Evolutionary conservation across 1,140 invertebrate species (phyloP), one percentile per base, ranked within the genome.

Genomic region (Hypothenemus hampei): DNA sequence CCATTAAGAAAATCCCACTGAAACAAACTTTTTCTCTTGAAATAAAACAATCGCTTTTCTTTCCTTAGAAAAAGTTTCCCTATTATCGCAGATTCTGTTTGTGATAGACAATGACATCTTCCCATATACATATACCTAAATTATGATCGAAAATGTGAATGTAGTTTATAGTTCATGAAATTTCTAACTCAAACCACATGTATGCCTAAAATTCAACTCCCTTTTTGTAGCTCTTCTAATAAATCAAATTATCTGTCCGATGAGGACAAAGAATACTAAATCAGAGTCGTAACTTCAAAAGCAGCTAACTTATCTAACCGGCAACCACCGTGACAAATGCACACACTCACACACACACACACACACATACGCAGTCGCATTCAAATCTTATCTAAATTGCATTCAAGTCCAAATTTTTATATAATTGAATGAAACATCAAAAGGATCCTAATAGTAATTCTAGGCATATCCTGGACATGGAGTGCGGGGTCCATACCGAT

Each of bases 391-490:
- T 54, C 51, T 46, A 44, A 46, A 46, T 54, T 20, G 31, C 51
- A 46, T 54, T 43, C 24, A 26, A 21, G 21, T 21, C 33, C 7
- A 36, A 37, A 36, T 49, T 51, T 37, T 40, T 40, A 36, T 18
- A 41, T 51, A 46, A 54, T 45, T 54, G 51, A 45, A 45, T 54
- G 51, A 45, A 45, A 36, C 40, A 45, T 54, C 43, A n/a, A 46
- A 54, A 45, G 35, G 20, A 10, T 21, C 29, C 29, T 43, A 43
- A 43, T 52, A 31, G 7, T 46, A 54, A 54, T 46, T 54, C 41
- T 43, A 13, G n/a, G 20, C 51, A 36, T 50, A 11, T 4, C 35
- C 31, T 4, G 31, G 31, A 19, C 29, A 50, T 31, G 11, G 3
- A 36, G 23, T 36, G 23, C 51, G 51, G 40, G 49, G 49, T 31